Conservation (phyloP, 2,113 vertebrate genomes). For the Beaufortia kweichowensis region DNA sequence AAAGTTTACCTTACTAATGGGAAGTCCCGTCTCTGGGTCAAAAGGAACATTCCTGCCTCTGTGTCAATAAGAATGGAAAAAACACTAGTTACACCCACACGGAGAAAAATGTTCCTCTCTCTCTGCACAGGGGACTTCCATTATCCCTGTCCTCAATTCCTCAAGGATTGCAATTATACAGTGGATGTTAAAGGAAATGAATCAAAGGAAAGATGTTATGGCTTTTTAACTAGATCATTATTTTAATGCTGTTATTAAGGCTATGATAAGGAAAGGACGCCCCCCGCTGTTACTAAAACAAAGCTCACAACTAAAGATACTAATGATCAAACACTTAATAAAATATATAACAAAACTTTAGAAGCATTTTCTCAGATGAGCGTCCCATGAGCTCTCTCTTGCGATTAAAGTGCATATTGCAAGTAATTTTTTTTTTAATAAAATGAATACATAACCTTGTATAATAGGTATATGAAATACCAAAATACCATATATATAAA, state of each 20-base stretch:
- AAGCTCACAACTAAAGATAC: background rate
- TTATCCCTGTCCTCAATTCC: background rate
- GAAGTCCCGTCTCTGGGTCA: slow-evolving; percentile 10
- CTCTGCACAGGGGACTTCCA: slow-evolving; percentile 10
- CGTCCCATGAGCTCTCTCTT: no score
- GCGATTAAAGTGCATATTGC: no score
- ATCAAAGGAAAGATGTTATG: no score
- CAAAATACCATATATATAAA: no score
- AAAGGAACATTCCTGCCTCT: background rate
- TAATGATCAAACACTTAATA: background rate
- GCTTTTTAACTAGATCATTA: background rate
- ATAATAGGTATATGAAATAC: no score
- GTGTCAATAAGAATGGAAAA: background rate
- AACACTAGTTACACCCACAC: slow-evolving; percentile 32
- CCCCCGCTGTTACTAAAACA: slow-evolving; percentile 17
- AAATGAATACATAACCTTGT: no score
- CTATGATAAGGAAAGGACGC: background rate
- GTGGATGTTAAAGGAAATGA: no score
- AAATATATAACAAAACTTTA: no score
- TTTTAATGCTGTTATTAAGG: background rate
- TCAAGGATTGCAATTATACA: no score
- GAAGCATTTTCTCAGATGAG: no score
- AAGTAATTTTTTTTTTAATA: no score
- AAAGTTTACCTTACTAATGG: background rate
- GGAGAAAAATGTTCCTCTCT: background rate